A percentile compares a stretch with the other conserved stretches of the same genome.
These are phyloP conservation scores for Tamandua tetradactyla DNA, from an alignment of 2,797 vertebrate genomes.

Conservation along the genomic window DNA sequence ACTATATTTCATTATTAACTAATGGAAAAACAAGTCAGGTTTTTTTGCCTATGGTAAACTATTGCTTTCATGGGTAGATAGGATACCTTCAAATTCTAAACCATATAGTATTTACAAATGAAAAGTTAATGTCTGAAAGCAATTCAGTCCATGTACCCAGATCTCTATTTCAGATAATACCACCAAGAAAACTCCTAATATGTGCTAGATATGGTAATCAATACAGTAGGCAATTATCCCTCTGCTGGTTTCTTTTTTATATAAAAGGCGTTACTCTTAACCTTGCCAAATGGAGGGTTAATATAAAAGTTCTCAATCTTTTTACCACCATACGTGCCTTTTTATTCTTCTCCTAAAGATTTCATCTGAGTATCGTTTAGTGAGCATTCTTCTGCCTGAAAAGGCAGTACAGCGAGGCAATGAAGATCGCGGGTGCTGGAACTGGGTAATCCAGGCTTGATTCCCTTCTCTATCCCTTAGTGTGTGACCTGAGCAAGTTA, in stretches of 20 bases:
- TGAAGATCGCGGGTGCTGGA: background rate
- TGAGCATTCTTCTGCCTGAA: background rate
- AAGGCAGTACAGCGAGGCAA: background rate
- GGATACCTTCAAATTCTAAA: conserved; percentile 31
- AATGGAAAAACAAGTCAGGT: conserved; percentile 65
- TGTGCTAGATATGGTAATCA: background rate
- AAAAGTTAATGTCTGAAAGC: background rate
- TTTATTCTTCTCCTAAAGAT: background rate
- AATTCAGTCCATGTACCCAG: background rate
- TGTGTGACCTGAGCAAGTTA: background rate
- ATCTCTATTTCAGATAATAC: background rate
- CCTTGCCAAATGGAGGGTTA: background rate
- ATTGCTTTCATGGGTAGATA: background rate
- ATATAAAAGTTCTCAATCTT: background rate
- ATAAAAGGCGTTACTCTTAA: background rate
- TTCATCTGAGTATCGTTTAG: background rate
- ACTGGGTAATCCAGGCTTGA: background rate
- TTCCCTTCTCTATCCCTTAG: background rate
- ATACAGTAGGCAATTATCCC: background rate
- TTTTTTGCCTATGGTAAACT: conserved; percentile 54
- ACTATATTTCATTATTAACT: conserved; percentile 58
- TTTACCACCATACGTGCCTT: background rate
- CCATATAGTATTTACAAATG: background rate
- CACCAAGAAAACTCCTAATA: background rate
- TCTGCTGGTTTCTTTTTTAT: background rate